Evolutionary conservation across 2,888 invertebrate genomes (phyloP).

Genomic region (Stramonita haemastoma): DNA sequence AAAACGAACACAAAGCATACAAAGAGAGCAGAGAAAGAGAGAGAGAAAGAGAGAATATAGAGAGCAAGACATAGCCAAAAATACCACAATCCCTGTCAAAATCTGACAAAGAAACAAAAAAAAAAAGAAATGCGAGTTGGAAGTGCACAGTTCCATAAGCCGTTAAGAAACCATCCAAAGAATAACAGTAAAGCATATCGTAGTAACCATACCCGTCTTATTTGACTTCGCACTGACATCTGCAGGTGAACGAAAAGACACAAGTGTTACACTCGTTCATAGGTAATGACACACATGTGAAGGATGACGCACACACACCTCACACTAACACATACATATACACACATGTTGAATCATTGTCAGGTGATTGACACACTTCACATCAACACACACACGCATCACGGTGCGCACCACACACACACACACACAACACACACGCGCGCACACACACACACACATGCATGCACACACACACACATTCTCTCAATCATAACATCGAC

Average conservation of each 20-base stretch:
- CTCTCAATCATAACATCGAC: no score
- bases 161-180: slow-evolving; percentile 31
- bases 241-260: slow-evolving; percentile 37
- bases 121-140: neutral
- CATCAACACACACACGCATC: no score
- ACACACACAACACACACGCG: no score
- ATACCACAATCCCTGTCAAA: neutral
- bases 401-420: no score
- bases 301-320: neutral
- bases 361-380: no score
- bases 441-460: no score
- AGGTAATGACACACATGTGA: neutral
- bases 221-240: slow-evolving; percentile 43
- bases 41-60: neutral
- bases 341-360: neutral
- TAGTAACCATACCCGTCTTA: slow-evolving; percentile 40
- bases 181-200: slow-evolving; percentile 21
- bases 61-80: neutral
- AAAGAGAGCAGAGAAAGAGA: no score
- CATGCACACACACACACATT: no score
- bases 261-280: neutral
- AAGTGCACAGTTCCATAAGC: slow-evolving; percentile 36
- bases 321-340: neutral
- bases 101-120: neutral
- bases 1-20: no score